These are phyloP conservation scores for Pagrus major DNA, from an alignment of 2,113 vertebrate genomes.

Conservation along the genomic window DNA sequence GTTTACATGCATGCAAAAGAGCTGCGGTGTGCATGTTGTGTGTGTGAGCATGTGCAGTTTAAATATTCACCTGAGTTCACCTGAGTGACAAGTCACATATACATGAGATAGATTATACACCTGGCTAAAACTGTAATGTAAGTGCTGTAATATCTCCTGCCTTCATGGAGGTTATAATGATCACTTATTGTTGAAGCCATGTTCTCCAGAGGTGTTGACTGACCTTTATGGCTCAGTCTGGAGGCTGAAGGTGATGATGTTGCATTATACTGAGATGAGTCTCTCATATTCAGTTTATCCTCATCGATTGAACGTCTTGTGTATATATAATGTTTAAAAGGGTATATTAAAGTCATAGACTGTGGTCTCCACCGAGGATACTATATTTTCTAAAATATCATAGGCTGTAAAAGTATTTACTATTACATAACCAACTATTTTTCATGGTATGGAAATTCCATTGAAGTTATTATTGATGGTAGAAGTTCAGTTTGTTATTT, in stretches of 20 bases:
- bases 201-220: background rate
- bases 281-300: background rate
- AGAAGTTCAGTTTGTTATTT: background rate
- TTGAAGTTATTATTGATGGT: no score
- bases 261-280: background rate
- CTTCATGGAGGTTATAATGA: background rate
- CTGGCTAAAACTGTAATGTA: background rate
- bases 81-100: background rate
- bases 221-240: background rate
- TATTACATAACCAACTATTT: background rate
- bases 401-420: background rate
- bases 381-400: background rate
- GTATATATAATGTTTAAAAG: no score
- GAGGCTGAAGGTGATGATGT: background rate
- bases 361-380: background rate
- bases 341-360: background rate
- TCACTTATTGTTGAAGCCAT: background rate
- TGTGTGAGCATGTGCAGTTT: constrained; percentile 1
- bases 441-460: background rate
- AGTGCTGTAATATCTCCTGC: background rate
- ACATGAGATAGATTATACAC: background rate
- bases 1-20: constrained; percentile 68
- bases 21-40: background rate
- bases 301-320: background rate
- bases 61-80: constrained; percentile 32